phyloP scores from a whole-genome alignment of 2,888 invertebrate genomes.

The Brachyopa scutellaris region DNA sequence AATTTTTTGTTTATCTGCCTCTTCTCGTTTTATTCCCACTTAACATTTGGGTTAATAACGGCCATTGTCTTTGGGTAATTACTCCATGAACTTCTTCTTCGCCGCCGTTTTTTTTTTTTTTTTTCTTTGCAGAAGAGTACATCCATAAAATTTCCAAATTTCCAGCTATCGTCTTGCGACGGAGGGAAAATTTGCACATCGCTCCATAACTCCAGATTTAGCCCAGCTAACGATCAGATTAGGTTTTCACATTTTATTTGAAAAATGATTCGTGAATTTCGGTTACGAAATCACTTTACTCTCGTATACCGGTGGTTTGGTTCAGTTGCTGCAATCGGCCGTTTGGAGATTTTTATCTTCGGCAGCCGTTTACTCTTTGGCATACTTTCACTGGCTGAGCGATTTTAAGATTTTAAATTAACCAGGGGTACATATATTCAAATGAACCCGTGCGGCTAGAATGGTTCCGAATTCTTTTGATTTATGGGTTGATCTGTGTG shows the following conservation, averaged over 20 bases:
- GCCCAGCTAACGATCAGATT: conserved; percentile 19
- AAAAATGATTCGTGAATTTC: conserved; percentile 21
- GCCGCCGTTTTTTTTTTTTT: background rate
- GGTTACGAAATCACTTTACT: conserved; percentile 39
- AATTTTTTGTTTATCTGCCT: conserved; percentile 23
- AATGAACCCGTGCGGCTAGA: conserved; percentile 60
- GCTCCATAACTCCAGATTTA: conserved; percentile 15
- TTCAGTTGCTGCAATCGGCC: conserved; percentile 42
- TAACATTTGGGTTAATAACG: conserved; percentile 69
- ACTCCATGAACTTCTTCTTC: conserved; percentile 44
- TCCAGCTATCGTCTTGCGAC: conserved; percentile 16
- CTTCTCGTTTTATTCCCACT: conserved; percentile 33
- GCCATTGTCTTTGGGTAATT: conserved; percentile 68
- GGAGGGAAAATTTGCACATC: background rate
- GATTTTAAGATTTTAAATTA: too few relatives aligned
- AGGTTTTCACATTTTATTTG: conserved; percentile 4
- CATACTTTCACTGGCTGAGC: conserved; percentile 61
- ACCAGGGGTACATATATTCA: conserved; percentile 47
- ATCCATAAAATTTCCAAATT: conserved; percentile 41
- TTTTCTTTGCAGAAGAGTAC: conserved; percentile 38
- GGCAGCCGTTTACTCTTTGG: conserved; percentile 51
- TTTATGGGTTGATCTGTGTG: conserved; percentile 68
- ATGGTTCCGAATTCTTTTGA: conserved; percentile 56
- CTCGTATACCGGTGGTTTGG: too few relatives aligned
- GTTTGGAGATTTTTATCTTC: conserved; percentile 51